These are phyloP conservation scores for Pygmarrhopalites habei DNA, from an alignment of 1,140 invertebrate species.

Conservation along the genomic window DNA sequence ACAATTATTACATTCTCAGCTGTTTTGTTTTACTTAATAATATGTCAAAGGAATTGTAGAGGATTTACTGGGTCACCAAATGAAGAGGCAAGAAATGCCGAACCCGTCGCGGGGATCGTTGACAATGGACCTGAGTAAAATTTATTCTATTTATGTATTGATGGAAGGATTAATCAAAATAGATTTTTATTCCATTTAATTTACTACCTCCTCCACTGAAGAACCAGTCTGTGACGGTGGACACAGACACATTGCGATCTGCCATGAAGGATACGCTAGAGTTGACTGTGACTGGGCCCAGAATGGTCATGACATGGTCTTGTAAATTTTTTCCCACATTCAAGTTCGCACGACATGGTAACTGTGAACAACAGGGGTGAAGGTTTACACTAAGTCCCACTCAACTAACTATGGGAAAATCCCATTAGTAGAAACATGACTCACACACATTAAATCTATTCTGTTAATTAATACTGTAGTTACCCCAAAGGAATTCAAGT, in stretches of 20 bases:
- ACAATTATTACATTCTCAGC: too few relatives aligned
- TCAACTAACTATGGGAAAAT: too few relatives aligned
- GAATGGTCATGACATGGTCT: conserved; percentile 17
- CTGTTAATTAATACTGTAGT: too few relatives aligned
- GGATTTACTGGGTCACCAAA: background rate
- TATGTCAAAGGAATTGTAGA: too few relatives aligned
- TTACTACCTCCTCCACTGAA: background rate
- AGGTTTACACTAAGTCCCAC: too few relatives aligned
- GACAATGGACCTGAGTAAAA: background rate
- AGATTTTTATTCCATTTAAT: too few relatives aligned
- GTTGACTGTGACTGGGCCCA: background rate
- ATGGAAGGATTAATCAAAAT: too few relatives aligned
- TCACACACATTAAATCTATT: too few relatives aligned
- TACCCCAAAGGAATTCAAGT: conserved; percentile 4
- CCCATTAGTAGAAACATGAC: too few relatives aligned
- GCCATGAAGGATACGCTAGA: background rate
- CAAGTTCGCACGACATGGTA: background rate
- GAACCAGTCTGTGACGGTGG: background rate
- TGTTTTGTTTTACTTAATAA: too few relatives aligned
- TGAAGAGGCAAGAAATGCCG: background rate
- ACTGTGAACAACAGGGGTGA: background rate
- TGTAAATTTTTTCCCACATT: conserved; percentile 46
- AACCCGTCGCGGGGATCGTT: background rate
- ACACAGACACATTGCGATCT: background rate
- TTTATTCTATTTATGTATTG: too few relatives aligned